Base-by-base conservation (phyloP, 2,113 vertebrate species). In the Clinocottus analis region DNA sequence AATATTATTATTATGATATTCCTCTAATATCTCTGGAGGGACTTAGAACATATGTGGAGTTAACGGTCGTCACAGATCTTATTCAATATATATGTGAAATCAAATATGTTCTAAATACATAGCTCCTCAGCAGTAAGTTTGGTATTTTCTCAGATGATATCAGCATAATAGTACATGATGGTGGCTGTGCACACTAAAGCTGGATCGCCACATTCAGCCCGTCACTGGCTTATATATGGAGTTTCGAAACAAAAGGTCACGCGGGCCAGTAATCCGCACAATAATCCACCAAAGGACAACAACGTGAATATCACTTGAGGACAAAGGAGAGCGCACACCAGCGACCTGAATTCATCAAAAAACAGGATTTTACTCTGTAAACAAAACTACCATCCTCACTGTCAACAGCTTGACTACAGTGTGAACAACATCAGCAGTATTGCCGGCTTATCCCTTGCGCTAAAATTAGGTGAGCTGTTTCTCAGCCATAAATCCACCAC, bases 401-500 rank as follows among this genome's bases (percentile, higher is more conserved):
- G 35, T 56, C 13, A 33, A 25, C 37, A 16, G 11, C 21, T n/a
- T 56, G 35, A 47, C 7, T n/a, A 10, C 39, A 47, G 67, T 16
- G 14, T 58, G 49, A 65, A 37, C 58, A 21, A 67, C 29, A 45
- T 58, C 29, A 65, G n/a, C 29, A 13, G 51, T 65, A 8, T 55
- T 58, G 59, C 27, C 14, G 1, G 9, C 19, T 77, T 31, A 61
- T 61, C 33, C 43, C 19, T 13, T 9, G 3, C 2, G 35, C 25
- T 53, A 43, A 65, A 51, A 72, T 59, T 31, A 59, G 39, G 7
- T 7, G 63, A 59, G 47, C 16, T 9, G 35, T 45, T 71, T 63
- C 13, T 25, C 56, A 23, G 66, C 58, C 25, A 62, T 25, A 62
- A 62, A 55, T 69, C 66, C 19, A 21, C 37, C n/a, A 11, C 12